phyloP scores from a whole-genome alignment of 2,888 invertebrate species.

The Drosophila fulvimacula region DNA sequence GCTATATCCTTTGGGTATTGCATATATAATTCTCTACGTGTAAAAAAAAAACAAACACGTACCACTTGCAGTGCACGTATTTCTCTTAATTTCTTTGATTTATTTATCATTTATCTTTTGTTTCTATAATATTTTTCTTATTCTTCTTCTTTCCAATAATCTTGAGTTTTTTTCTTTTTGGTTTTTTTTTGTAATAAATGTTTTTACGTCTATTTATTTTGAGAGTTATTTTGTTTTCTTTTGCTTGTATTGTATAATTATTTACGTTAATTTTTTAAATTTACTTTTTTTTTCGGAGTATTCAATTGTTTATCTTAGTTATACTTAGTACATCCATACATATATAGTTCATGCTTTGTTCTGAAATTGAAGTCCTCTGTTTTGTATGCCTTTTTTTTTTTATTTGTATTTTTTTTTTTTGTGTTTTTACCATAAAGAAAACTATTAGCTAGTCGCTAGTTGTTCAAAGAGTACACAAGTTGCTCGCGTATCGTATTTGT shows the following conservation, averaged over 20 bases:
- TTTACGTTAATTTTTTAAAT: constrained; percentile 24
- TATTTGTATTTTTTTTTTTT: constrained; percentile 26
- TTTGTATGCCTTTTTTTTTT: constrained; percentile 17
- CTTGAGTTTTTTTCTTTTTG: constrained; percentile 35
- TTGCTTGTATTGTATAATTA: constrained; percentile 34
- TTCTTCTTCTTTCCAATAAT: constrained; percentile 35
- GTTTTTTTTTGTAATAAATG: constrained; percentile 43
- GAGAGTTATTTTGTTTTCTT: constrained; percentile 17
- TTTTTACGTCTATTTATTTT: constrained; percentile 42
- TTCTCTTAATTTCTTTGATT: constrained; percentile 22
- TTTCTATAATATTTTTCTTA: constrained; percentile 46
- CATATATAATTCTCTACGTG: constrained; percentile 67
- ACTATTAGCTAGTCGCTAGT: constrained; percentile 58
- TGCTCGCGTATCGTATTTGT: constrained; percentile 44
- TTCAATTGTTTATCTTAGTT: constrained; percentile 46
- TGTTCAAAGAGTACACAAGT: constrained; percentile 62
- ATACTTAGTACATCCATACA: constrained; percentile 47
- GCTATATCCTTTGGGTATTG: constrained; percentile 62
- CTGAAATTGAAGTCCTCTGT: constrained; percentile 52
- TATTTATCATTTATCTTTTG: constrained; percentile 65
- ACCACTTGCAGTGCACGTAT: constrained; percentile 68
- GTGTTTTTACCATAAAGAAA: constrained; percentile 40
- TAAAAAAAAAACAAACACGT: constrained; percentile 40
- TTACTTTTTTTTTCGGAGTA: constrained; percentile 19
- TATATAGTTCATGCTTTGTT: constrained; percentile 37